Evolutionary conservation across 2,797 vertebrate genomes (phyloP), one percentile per base, ranked within the genome.

Genomic region (Alcedo atthis): DNA sequence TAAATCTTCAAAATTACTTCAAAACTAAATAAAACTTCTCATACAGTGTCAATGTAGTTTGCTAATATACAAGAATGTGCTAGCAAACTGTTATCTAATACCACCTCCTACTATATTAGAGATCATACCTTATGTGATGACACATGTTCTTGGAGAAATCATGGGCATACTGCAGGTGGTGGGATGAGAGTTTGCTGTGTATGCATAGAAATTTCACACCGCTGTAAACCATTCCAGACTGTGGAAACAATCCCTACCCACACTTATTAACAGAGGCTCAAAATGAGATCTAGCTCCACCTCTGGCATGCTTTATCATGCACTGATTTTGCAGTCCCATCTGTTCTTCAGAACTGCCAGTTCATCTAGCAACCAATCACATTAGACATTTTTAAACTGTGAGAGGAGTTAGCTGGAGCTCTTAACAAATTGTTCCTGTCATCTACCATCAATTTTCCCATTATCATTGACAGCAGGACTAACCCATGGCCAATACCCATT

Each of bases 351-450:
- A 84, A 77, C 63, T 92, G 53, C 37, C 57, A 32, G 77, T 91
- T 93, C 32, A 88, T 88, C 43, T 90, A 70, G 37, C 53, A 86
- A 37, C 81, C 83, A 90, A 87, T 89, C 64, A 45, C 15, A 64
- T 42, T 8, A 59, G 30, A 79, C 53, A 70, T 78, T 87, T 92
- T 90, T 85, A 84, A 85, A 94, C 48, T 70, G 48, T 79, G 78
- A 87, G 68, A 90, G 37, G 45, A 94, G 53, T 86, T 90, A 90
- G 67, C 35, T 84, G 48, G 18, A 82, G 8, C 33, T 88, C 45
- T 79, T 86, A 92, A 88, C 35, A 90, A 96, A 86, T 71, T 87
- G 35, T 85, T 90, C 63, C 75, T 92, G 86, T 82, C 61, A 68
- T 94, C 79, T 84, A 49, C 71, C 24, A 82, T 92, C 78, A 93